phyloP scores from a whole-genome alignment of 1,140 invertebrate genomes.

The Alviniconcha marisindica region DNA sequence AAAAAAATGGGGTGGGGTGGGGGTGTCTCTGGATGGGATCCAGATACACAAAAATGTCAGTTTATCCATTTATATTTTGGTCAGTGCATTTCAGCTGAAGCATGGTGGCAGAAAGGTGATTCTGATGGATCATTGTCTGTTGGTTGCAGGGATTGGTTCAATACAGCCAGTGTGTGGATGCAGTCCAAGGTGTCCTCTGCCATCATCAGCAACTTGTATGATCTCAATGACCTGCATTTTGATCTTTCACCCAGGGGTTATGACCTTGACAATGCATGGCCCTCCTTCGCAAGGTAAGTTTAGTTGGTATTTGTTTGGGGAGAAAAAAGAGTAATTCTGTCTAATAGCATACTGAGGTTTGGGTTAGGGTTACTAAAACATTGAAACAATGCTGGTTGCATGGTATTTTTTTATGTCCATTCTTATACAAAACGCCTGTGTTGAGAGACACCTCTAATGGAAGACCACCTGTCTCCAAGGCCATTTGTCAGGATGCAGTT shows the following conservation, averaged over 20 bases:
- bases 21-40: neutral
- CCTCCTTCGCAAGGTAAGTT: constrained; percentile 76
- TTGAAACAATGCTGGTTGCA: too few species aligned
- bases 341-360: too few species aligned
- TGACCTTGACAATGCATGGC: constrained; percentile 77
- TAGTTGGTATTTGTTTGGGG: too few species aligned
- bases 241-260: constrained; percentile 76
- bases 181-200: constrained; percentile 59
- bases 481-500: too few species aligned
- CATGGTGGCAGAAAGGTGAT: neutral
- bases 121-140: constrained; percentile 6
- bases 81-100: neutral
- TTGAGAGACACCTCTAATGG: too few species aligned
- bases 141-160: constrained; percentile 70
- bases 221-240: constrained; percentile 77
- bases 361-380: too few species aligned
- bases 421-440: too few species aligned
- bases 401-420: too few species aligned
- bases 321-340: too few species aligned
- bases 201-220: constrained; percentile 75
- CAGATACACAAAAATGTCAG: too few species aligned
- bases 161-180: constrained; percentile 68
- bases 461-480: too few species aligned
- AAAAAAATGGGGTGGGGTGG: neutral
- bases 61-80: neutral